Base-by-base conservation (phyloP, 2,888 invertebrate genomes). In the Sceliomorpha sp. region DNA sequence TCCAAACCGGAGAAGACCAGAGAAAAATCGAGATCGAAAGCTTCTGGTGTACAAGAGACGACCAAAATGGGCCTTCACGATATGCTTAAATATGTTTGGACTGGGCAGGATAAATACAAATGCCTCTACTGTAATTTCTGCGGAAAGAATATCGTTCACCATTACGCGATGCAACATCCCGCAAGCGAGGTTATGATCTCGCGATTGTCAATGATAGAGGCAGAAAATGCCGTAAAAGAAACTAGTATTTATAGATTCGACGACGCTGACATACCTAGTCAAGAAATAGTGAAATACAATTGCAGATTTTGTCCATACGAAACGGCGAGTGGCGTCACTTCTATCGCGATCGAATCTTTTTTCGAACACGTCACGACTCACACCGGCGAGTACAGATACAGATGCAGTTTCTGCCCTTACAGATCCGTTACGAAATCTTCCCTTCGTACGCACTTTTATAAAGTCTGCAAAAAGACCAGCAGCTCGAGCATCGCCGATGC, bases 311-410 rank as follows among this genome's bases (percentile, higher is more conserved):
- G 89, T 47, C 13, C 56, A 0, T 84, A 76, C 32, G 39, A 63
- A 2, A 73, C 72, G 0, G 75, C 78, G n/a, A 76, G 77, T 2
- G 77, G 76, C 0, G 45, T 73, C 0, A 64, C 75, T 2, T 50
- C 53, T 1, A 20, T 68, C 2, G 81, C 83, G 0, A 72, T 83
- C 7, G 85, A 89, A 78, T 81, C 85, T 2, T 94, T 94, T 81
- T 93, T 93, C 78, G 94, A 94, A 82, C 96, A 96, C 79, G 89
- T 94, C 31, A 91, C 92, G 13, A 90, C 89, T 39, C 96, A 96
- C 66, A 96, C 95, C 0, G 96, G 96, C 0, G 96, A 96, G 87
- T 94, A 92, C 75, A 90, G 92, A 51, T 92, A 91, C 64, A 84
- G 89, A 13, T 96, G 95, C 83, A 90, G 90, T 0, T 87, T 89